Evolutionary conservation across 2,113 vertebrate genomes (phyloP).

Genomic region (Eulacestoma nigropectus): DNA sequence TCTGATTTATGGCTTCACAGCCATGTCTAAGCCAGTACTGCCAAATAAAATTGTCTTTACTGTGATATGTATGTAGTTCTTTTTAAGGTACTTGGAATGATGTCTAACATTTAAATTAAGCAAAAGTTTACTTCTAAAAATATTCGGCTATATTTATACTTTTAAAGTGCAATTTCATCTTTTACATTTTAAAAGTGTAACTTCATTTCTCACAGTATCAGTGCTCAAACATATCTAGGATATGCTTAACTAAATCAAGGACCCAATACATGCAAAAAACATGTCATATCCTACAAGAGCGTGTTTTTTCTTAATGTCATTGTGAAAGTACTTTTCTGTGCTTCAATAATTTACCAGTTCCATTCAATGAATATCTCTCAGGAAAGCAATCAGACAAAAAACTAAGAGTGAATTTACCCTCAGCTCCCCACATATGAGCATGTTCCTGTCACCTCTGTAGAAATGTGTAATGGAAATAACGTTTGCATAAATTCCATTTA

Average conservation of each 20-base stretch:
- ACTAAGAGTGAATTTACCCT: neutral
- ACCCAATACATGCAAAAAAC: neutral
- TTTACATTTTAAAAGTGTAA: neutral
- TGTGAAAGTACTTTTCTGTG: neutral
- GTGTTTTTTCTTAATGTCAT: neutral
- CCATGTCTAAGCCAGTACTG: neutral
- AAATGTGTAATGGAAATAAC: neutral
- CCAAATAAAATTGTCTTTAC: constrained; percentile 47
- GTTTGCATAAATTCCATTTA: constrained; percentile 24
- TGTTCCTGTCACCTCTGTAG: neutral
- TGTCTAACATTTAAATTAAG: neutral
- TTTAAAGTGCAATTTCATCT: neutral
- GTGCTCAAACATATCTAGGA: neutral
- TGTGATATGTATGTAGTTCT: neutral
- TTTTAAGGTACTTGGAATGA: constrained; percentile 1
- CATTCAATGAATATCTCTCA: neutral
- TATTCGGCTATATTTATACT: neutral
- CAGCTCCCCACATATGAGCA: neutral
- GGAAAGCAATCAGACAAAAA: neutral
- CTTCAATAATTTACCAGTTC: neutral
- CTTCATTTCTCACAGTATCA: neutral
- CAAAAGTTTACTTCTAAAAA: neutral
- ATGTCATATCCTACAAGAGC: neutral
- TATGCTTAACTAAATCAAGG: neutral
- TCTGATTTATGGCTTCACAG: constrained; percentile 28